These are phyloP conservation scores for Drosophila funebris DNA, from an alignment of 1,140 invertebrate species.

Conservation along the genomic window DNA sequence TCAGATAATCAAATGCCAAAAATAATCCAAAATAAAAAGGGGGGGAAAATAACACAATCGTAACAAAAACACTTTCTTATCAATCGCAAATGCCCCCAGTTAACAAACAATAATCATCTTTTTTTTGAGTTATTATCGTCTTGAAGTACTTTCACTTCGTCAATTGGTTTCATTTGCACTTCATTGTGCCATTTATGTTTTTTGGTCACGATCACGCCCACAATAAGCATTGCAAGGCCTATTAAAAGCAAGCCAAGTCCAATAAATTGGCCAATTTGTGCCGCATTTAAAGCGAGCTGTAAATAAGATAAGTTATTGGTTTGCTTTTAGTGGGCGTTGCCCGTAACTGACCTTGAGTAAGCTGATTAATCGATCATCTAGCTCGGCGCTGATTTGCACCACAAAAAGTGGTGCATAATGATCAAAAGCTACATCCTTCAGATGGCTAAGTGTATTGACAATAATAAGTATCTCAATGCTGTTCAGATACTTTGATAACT, in stretches of 20 bases:
- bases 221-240: constrained; percentile 32
- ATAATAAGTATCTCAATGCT: not conserved
- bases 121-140: not conserved
- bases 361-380: constrained; percentile 38
- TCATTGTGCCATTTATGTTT: constrained; percentile 62
- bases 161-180: not conserved
- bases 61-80: constrained; percentile 19
- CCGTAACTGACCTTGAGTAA: constrained; percentile 49
- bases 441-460: constrained; percentile 8
- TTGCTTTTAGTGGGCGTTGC: not conserved
- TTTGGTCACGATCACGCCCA: constrained; percentile 45
- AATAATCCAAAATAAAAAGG: not conserved
- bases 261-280: constrained; percentile 42
- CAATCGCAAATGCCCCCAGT: not conserved
- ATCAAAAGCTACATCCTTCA: constrained; percentile 59
- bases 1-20: constrained; percentile 17
- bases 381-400: constrained; percentile 41
- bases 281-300: constrained; percentile 47
- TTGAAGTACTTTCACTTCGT: constrained; percentile 6
- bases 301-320: not conserved
- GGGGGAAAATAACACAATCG: too few relatives aligned
- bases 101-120: constrained; percentile 20
- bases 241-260: constrained; percentile 56
- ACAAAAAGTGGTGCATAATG: constrained; percentile 64
- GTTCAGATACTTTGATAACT: constrained; percentile 12